phyloP scores from a whole-genome alignment of 2,113 vertebrate genomes.

The Lycocorax pyrrhopterus region DNA sequence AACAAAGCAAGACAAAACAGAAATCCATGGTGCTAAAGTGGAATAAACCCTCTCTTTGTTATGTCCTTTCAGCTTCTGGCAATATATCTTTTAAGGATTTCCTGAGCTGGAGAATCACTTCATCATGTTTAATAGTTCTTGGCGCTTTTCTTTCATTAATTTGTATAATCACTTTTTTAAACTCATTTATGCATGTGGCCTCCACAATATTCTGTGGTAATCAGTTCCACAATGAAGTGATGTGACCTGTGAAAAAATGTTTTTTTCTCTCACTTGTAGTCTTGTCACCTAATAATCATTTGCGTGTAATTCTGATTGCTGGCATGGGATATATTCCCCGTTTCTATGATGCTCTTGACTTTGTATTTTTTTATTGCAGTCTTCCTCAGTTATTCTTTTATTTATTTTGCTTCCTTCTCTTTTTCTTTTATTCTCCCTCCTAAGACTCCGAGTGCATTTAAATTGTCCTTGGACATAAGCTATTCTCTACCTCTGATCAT shows the following conservation, averaged over 20 bases:
- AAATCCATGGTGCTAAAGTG: not conserved
- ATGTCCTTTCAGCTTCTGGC: not conserved
- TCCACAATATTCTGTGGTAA: not conserved
- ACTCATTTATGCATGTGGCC: not conserved
- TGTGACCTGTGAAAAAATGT: not conserved
- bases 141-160: not conserved
- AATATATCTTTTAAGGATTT: not conserved
- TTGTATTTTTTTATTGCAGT: not conserved
- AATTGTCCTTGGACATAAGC: not conserved
- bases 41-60: not conserved
- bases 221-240: not conserved
- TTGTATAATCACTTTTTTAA: constrained; percentile 10
- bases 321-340: not conserved
- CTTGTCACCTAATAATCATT: not conserved
- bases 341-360: not conserved
- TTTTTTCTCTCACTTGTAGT: not conserved
- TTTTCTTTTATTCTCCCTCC: not conserved
- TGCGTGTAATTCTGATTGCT: not conserved
- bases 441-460: not conserved
- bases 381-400: not conserved
- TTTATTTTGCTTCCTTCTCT: not conserved
- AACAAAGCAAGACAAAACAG: not conserved
- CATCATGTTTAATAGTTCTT: constrained; percentile 1
- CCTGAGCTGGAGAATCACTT: not conserved
- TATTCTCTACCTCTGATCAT: not conserved